phyloP scores from a whole-genome alignment of 2,113 vertebrate species.

The Mesocricetus auratus region DNA sequence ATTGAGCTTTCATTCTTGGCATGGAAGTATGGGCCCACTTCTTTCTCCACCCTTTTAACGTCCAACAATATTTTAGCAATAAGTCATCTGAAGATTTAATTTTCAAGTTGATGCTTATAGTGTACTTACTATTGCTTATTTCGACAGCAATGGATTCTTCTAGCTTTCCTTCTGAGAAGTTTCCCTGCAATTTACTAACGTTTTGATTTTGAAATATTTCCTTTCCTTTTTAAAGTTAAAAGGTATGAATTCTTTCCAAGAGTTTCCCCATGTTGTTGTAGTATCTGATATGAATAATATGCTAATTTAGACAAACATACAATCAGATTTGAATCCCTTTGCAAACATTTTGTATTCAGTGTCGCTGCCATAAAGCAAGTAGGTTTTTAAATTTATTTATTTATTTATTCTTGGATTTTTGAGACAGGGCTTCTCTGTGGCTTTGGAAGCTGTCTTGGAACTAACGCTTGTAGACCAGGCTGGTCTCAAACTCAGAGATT shows the following conservation, averaged over 20 bases:
- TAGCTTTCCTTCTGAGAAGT: not conserved
- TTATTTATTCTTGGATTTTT: too few species aligned
- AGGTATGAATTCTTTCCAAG: not conserved
- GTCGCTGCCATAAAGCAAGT: not conserved
- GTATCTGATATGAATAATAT: not conserved
- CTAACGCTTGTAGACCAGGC: too few species aligned
- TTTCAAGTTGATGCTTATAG: not conserved
- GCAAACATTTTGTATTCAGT: not conserved
- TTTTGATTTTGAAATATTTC: not conserved
- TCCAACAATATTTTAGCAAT: not conserved
- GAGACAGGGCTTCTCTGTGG: too few species aligned
- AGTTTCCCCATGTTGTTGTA: not conserved
- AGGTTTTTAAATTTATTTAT: not conserved
- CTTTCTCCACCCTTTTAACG: not conserved
- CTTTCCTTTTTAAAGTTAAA: conserved; percentile 6
- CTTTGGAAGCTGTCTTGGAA: too few species aligned
- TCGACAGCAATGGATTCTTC: not conserved
- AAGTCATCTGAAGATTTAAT: not conserved
- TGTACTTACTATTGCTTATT: not conserved
- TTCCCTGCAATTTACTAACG: not conserved
- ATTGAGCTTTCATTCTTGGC: not conserved
- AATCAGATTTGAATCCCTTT: not conserved
- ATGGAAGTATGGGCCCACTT: not conserved
- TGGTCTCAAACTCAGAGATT: too few species aligned
- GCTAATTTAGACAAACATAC: not conserved